phyloP scores from a whole-genome alignment of 2,113 vertebrate species.

The Gracilinanus agilis region DNA sequence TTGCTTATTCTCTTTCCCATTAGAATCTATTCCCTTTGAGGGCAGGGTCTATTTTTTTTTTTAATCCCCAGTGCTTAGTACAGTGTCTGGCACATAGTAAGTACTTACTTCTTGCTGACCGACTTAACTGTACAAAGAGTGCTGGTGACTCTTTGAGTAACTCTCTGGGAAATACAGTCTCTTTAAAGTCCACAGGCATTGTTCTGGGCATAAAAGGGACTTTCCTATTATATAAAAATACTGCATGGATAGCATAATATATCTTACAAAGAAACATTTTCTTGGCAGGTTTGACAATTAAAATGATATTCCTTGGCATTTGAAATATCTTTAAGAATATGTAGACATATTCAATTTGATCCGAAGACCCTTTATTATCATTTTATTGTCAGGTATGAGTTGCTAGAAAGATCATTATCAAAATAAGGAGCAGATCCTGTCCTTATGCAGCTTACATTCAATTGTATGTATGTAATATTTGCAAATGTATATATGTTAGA shows the following conservation, averaged over 20 bases:
- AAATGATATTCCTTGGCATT: conserved; percentile 15
- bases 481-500: neutral
- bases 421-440: neutral
- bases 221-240: conserved; percentile 31
- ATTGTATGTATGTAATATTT: neutral
- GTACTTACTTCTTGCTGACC: neutral
- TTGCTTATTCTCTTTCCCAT: neutral
- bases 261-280: neutral
- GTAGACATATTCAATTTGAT: neutral
- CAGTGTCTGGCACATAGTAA: neutral
- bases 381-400: neutral
- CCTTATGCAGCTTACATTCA: neutral
- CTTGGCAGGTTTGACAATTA: conserved; percentile 7
- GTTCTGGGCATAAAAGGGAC: conserved; percentile 7
- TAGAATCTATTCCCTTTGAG: neutral
- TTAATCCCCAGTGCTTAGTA: neutral
- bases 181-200: conserved; percentile 10
- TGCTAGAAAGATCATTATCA: neutral
- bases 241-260: conserved; percentile 34
- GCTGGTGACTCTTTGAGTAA: conserved; percentile 36
- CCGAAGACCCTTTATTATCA: neutral
- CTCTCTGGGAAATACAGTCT: conserved; percentile 19
- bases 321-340: neutral
- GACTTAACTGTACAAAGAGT: neutral
- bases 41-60: neutral